Evolutionary conservation across 2,888 invertebrate genomes (phyloP), one percentile per base, ranked within the genome.

Genomic region (Patella ulyssiponensis): DNA sequence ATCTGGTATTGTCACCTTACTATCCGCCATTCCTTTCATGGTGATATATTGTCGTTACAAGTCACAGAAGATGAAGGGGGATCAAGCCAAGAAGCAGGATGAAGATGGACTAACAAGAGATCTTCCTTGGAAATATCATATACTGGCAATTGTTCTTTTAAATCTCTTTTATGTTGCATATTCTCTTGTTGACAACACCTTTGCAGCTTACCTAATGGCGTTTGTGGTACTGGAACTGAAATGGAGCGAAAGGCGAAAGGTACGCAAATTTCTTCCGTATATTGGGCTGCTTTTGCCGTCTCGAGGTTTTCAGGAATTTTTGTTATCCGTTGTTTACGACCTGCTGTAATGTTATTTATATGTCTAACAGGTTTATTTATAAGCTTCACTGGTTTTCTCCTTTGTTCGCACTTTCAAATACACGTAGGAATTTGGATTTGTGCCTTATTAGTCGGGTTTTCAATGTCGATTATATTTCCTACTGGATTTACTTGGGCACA

Each of bases 381-480:
- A 85, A 14, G 77, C 86, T 1, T 89, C 85, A 12, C 84, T 87
- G 33, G 70, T 4, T 69, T 76, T 58, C 23, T 79, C 7, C 20
- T 79, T 17, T 73, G 73, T 74, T 64, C 81, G 84, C 11, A 79
- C 87, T 52, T 81, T 88, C 15, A 76, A 84, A 17, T 76, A 15
- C 15, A 7, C 15, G 20, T 56, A 7, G 78, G 77, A 12, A 69
- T 80, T 14, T 91, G 91, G 90, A 75, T 89, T 12, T 88, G 88
- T 11, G 84, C 90, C 14, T 86, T 87, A 9, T 69, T 89, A 2
- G 81, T 91, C 12, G 92, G 91, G 1, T 77, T 90, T 17, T 89
- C 92, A 5, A 86, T 92, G 84, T 89, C 91, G 0, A 89, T 91
- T 9, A 88, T 92, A 14, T 92, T 92, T 77, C 92, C 92, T 7